phyloP scores from a whole-genome alignment of 2,888 invertebrate genomes.

The Piscicola geometra region DNA sequence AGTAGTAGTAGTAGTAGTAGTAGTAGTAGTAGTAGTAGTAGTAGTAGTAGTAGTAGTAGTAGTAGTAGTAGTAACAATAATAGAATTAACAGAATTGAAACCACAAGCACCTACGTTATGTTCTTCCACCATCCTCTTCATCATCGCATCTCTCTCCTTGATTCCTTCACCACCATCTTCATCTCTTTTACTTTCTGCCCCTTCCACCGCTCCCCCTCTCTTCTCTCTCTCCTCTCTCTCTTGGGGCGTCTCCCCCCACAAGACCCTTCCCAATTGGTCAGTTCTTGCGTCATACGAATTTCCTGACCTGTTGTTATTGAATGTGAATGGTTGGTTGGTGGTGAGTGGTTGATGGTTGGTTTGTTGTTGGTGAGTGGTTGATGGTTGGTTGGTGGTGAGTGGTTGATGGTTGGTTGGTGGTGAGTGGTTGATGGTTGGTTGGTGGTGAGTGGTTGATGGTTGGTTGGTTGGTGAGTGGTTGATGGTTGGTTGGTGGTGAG shows the following conservation, averaged over 20 bases:
- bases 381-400: too few species aligned
- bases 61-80: not conserved
- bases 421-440: too few species aligned
- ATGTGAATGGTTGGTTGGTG: too few species aligned
- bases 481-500: too few species aligned
- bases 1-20: not conserved
- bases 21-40: not conserved
- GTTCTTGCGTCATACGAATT: not conserved
- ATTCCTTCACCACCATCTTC: too few species aligned
- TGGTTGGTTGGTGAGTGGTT: too few species aligned
- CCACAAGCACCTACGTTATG: not conserved
- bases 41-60: not conserved
- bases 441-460: too few species aligned
- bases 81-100: not conserved
- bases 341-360: too few species aligned
- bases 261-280: not conserved
- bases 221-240: not conserved
- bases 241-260: not conserved
- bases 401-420: too few species aligned
- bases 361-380: too few species aligned
- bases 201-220: not conserved
- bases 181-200: not conserved
- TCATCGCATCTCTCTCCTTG: not conserved
- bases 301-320: not conserved
- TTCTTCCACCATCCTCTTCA: not conserved